Percentiles rank a stretch among this genome's conserved stretches.
phyloP scores from a whole-genome alignment of 2,888 invertebrate species.

The Cheilosia vernalis region DNA sequence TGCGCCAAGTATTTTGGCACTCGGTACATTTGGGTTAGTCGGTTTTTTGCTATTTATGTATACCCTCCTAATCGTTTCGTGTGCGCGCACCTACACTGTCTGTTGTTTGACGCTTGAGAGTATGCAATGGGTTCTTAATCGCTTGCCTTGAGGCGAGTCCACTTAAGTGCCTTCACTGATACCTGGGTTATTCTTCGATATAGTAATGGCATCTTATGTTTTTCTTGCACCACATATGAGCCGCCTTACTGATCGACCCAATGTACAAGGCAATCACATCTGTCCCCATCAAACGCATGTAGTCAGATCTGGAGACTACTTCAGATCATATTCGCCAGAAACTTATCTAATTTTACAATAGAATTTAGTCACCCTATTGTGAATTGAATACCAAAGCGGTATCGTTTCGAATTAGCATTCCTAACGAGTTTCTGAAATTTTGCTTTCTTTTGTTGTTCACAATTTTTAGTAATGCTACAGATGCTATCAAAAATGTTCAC shows the following conservation, averaged over 20 bases:
- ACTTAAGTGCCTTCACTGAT: slow-evolving; percentile 39
- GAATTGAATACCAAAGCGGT: slow-evolving; percentile 56
- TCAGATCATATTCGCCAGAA: neutral
- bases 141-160: slow-evolving; percentile 14
- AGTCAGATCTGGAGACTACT: neutral
- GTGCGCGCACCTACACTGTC: slow-evolving; percentile 51
- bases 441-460: slow-evolving; percentile 64
- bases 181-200: slow-evolving; percentile 16
- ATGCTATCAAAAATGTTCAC: slow-evolving; percentile 61
- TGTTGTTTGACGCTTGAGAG: slow-evolving; percentile 27
- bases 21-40: slow-evolving; percentile 57
- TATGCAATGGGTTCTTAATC: slow-evolving; percentile 32
- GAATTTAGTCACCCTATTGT: slow-evolving; percentile 46
- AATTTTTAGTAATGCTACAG: slow-evolving; percentile 18
- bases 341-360: slow-evolving; percentile 3
- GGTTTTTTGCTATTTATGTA: slow-evolving; percentile 60
- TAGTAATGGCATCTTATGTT: slow-evolving; percentile 26
- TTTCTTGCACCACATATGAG: neutral
- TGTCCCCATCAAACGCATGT: neutral
- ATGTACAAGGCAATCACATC: neutral
- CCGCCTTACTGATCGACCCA: neutral
- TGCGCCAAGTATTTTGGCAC: slow-evolving; percentile 58
- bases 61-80: slow-evolving; percentile 50
- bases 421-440: slow-evolving; percentile 72
- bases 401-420: slow-evolving; percentile 61